Percentiles rank a stretch among this genome's conserved stretches.
Conservation (phyloP, 64 coral and sea anemone genomes). For the Pocillopora damicornis region DNA sequence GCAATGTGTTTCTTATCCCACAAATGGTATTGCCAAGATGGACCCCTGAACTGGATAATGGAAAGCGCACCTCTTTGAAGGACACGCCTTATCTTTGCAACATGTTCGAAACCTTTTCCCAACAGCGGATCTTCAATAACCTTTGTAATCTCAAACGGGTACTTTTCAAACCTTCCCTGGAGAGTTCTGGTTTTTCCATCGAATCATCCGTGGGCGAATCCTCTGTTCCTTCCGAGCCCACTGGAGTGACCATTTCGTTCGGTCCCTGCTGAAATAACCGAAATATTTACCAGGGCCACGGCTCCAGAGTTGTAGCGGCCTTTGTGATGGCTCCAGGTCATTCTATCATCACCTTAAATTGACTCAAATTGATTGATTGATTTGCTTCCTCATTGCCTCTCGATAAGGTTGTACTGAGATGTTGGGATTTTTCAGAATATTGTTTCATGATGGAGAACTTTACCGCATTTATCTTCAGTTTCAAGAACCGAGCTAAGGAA, state of each 20-base stretch:
- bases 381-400: not conserved
- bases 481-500: not conserved
- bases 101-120: not conserved
- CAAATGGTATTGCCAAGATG: no score
- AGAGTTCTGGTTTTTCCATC: not conserved
- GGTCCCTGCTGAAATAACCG: not conserved
- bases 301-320: not conserved
- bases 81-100: not conserved
- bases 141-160: not conserved
- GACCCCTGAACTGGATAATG: no score
- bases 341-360: not conserved
- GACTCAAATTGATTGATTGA: not conserved
- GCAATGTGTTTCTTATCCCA: no score
- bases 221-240: not conserved
- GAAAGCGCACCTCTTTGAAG: not conserved
- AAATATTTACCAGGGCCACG: not conserved
- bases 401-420: not conserved
- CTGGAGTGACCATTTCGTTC: not conserved
- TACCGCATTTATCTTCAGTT: not conserved
- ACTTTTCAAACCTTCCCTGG: not conserved
- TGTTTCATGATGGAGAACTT: not conserved
- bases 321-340: not conserved
- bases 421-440: not conserved
- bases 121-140: not conserved
- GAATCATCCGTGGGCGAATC: not conserved